Base-by-base conservation (phyloP, 2,888 invertebrate genomes). In the Drosophila engyochracea region DNA sequence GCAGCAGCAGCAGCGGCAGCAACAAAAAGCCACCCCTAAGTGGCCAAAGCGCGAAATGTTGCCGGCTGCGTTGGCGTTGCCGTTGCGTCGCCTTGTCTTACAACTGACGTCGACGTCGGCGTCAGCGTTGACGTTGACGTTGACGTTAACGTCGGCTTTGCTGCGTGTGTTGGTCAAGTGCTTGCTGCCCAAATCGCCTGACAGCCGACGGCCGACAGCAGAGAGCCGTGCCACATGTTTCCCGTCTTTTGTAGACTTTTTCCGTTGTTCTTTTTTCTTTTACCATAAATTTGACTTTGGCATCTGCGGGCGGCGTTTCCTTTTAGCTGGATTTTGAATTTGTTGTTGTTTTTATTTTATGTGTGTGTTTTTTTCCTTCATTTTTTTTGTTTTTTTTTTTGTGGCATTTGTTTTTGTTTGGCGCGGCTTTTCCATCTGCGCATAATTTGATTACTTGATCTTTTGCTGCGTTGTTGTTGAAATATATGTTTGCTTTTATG, bases 1-100 rank as follows among this genome's bases (percentile, higher is more conserved):
- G 25, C 63, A 51, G 51, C 30, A 4, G 5, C 51, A 19, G 30
- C 22, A 10, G 28, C 61, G 49, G 55, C 58, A 66, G 60, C 59
- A 22, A 12, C 62, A 58, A 67, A 76, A 90, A 89, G 76, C 76
- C 78, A 91, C 88, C 91, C 91, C 77, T 84, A 85, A 85, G 64
- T 76, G 72, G 60, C 70, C 31, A 60, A 72, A 67, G 59, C 80
- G 76, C 74, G 72, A 78, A 81, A 70, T 75, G 73, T 73, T 81
- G 85, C 71, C 83, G 82, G 85, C 70, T 75, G 79, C 72, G 67
- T 59, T 65, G 57, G 61, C 70, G 58, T 53, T 57, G 66, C 14
- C 63, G 55, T 52, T 33, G 37, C 4, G 63, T 49, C 28, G 69
- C 44, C 44, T 37, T 51, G 72, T 58, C 60, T 49, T 74, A 70